Base-by-base conservation (phyloP, 2,888 invertebrate genomes). In the Leptopilina drosophilae region DNA sequence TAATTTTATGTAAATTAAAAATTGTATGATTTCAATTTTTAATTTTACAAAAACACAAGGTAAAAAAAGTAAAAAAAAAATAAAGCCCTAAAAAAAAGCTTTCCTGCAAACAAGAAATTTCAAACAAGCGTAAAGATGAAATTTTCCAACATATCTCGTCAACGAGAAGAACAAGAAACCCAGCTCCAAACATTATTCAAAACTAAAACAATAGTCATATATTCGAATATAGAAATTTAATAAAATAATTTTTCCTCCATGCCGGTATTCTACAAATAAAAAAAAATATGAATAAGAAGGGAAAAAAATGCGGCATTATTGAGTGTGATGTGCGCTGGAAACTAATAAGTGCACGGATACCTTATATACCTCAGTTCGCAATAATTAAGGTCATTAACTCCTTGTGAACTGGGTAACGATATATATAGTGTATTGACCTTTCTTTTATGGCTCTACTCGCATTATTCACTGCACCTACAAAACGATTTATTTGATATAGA, bases 301-400 rank as follows among this genome's bases (percentile, higher is more conserved):
- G 42, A 20, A 62, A 62, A 20, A 15, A 62, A 62, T 20, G 62
- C 9, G 8, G 20, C 62, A 62, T 15, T 62, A 20, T 62, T 62
- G 15, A 7, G 53, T 73, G 20, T 73, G 20, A 49, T 49, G 15
- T 69, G 56, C 33, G 26, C 56, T 73, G 56, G 53, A 56, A 73
- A 73, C 56, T 53, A 26, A 56, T 33, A 73, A 73, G 14, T 56
- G 56, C 8, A 20, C n/a, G 49, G 33, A 73, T 73, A 26, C 56
- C 33, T 73, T 33, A 33, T 73, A 53, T n/a, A 20, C 20, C 33
- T 73, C 53, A 73, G 56, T 56, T 73, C n/a, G 69, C 53, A 56
- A 53, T 73, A 73, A 73, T 73, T 73, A 73, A 73, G 69, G 69
- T 73, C 69, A 73, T 73, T 73, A 73, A 73, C 69, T 73, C 69